Base-by-base conservation (phyloP, 2,888 invertebrate species). In the Hyposoter dolosus region DNA sequence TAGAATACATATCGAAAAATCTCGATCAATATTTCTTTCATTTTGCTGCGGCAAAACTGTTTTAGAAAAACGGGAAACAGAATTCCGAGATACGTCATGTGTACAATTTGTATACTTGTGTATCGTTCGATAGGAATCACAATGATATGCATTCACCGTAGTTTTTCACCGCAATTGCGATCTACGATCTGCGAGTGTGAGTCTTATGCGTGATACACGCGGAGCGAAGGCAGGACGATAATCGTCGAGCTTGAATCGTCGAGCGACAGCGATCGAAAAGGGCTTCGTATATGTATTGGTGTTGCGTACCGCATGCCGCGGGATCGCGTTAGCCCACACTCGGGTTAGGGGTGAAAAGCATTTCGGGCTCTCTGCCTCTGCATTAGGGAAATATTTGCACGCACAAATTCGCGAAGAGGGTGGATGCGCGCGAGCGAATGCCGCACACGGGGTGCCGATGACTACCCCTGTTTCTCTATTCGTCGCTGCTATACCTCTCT, bases 371-470 rank as follows among this genome's bases (percentile, higher is more conserved):
- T 35, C 45, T 83, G 81, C 87, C 47, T 69, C 74, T 89, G 86
- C 89, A 90, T 90, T 90, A 90, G 89, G 88, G 90, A 89, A 90
- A 88, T 88, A 88, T 91, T 91, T 90, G 88, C 88, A 87, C 89
- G 90, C 85, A 88, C 86, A 91, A 92, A 92, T 90, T 90, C 77
- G 82, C 68, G 75, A 78, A 66, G 78, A 74, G 82, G 69, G 68
- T 75, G 35, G 69, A 63, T 72, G 74, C 81, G 82, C 76, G 56
- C 77, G 63, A 76, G 75, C 76, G 63, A 75, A 72, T 72, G 71
- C 63, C 19, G 66, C 56, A 79, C 45, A 40, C 72, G 10, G 32
- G 56, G 66, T 72, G 10, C 35, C 15, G 12, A 19, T 53, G 69
- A 69, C 79, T 56, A 53, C 68, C 78, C 66, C 75, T 53, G 35